Conservation (phyloP, 2,113 vertebrate genomes). For the Myrmecophaga tridactyla region DNA sequence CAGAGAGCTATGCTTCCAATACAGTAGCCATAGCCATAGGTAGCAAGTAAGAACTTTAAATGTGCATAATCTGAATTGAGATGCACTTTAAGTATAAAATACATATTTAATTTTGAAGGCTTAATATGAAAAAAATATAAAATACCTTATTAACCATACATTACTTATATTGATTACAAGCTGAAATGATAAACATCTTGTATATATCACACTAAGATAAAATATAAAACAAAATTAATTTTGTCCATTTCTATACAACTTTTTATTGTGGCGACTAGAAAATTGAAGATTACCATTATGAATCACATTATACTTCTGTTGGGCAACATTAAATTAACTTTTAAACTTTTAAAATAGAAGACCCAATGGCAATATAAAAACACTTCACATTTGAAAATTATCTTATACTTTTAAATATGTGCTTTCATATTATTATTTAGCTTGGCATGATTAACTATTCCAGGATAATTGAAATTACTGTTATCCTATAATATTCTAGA, state of each 20-base stretch:
- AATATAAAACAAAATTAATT: background rate
- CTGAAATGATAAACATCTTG: background rate
- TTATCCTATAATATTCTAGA: background rate
- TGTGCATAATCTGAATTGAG: background rate
- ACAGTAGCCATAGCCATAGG: background rate
- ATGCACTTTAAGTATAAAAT: background rate
- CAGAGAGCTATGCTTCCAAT: background rate
- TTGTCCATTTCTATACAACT: background rate
- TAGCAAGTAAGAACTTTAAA: background rate
- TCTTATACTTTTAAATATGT: background rate
- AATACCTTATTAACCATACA: background rate
- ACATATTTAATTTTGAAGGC: background rate
- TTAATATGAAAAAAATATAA: background rate
- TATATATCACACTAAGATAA: background rate
- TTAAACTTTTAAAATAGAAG: background rate
- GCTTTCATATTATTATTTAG: slow-evolving; percentile 17
- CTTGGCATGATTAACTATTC: background rate
- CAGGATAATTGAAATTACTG: background rate
- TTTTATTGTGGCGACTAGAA: background rate
- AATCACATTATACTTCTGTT: background rate
- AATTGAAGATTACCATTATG: background rate
- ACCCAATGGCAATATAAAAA: background rate
- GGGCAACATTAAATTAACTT: background rate
- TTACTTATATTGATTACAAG: background rate
- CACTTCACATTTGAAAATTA: background rate